Evolutionary conservation across 2,113 vertebrate genomes (phyloP).

Genomic region (Pelvicachromis taeniatus): DNA sequence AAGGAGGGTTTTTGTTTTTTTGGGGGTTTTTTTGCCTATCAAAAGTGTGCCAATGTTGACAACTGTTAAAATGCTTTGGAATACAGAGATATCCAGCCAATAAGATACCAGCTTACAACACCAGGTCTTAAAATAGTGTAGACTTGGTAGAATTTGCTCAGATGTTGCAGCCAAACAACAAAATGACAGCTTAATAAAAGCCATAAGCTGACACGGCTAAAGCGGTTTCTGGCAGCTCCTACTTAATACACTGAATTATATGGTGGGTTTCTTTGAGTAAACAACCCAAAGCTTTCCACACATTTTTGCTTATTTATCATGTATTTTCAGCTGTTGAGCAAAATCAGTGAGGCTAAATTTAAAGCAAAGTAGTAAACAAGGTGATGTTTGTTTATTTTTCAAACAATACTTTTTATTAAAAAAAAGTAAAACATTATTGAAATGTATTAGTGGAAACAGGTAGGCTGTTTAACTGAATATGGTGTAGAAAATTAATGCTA

Average conservation of each 20-base stretch:
- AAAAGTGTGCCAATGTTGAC: neutral
- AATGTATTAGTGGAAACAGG: neutral
- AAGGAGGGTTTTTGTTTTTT: neutral
- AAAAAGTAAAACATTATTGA: neutral
- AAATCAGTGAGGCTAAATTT: neutral
- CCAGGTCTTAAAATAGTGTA: conserved; percentile 13
- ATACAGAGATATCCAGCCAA: neutral
- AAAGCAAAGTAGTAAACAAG: neutral
- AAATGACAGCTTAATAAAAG: conserved; percentile 32
- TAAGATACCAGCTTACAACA: conserved; percentile 8
- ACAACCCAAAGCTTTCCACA: conserved; percentile 8
- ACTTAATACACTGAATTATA: neutral
- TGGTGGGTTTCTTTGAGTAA: neutral
- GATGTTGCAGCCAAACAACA: conserved; percentile 20
- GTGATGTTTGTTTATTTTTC: neutral
- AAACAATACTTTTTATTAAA: neutral
- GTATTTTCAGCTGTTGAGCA: neutral
- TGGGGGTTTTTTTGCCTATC: neutral
- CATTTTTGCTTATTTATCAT: neutral
- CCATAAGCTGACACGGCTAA: conserved; percentile 18
- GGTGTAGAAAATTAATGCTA: neutral
- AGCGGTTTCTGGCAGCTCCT: conserved; percentile 9
- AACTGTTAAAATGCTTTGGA: conserved; percentile 18
- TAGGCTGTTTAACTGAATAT: neutral
- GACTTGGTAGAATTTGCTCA: conserved; percentile 8